These are phyloP conservation scores for Parus major DNA, from an alignment of 2,113 vertebrate species.

Conservation along the genomic window DNA sequence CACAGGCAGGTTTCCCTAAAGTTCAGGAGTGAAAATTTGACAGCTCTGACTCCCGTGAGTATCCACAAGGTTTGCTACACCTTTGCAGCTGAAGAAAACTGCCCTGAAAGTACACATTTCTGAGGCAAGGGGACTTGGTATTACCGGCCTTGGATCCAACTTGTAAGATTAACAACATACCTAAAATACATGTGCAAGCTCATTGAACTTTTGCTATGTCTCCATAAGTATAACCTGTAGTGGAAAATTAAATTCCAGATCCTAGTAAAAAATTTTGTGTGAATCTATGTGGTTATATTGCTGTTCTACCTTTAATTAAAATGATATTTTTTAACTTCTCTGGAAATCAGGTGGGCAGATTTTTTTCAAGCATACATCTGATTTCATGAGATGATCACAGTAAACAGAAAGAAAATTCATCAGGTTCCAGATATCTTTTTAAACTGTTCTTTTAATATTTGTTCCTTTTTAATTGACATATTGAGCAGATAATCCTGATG, in stretches of 20 bases:
- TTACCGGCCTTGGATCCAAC: neutral
- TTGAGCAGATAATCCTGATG: neutral
- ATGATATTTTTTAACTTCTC: neutral
- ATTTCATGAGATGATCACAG: neutral
- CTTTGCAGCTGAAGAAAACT: neutral
- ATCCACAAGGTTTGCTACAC: neutral
- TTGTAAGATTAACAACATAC: neutral
- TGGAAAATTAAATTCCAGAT: neutral
- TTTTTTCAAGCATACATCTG: neutral
- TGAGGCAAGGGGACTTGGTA: neutral
- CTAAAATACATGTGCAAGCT: neutral
- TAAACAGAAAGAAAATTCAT: neutral
- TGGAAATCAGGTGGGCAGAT: neutral
- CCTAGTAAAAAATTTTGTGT: neutral
- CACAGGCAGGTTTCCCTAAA: neutral
- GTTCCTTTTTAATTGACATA: neutral
- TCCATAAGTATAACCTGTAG: neutral
- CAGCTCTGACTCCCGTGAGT: fast-evolving
- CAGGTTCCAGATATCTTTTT: neutral
- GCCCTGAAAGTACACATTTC: neutral
- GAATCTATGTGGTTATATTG: neutral
- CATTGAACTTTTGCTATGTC: neutral
- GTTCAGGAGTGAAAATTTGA: neutral
- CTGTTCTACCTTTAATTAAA: neutral
- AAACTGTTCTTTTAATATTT: neutral